These are phyloP conservation scores for Craniophora ligustri DNA, from an alignment of 2,888 invertebrate genomes.

Conservation along the genomic window DNA sequence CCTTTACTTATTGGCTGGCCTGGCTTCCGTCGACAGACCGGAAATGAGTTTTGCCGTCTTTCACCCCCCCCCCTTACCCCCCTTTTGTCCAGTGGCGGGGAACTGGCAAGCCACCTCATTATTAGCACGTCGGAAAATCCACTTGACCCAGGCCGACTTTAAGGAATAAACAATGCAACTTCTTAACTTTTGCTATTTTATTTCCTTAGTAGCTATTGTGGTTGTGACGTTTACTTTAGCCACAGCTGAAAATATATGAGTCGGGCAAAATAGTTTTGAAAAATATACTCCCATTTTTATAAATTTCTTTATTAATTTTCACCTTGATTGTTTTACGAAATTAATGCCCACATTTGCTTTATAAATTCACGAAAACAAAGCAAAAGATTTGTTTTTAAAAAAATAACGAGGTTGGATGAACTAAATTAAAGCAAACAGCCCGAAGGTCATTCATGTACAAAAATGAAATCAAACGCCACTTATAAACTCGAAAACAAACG, in stretches of 20 bases:
- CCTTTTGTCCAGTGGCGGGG: constrained; percentile 57
- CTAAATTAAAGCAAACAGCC: constrained; percentile 42
- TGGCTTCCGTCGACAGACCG: constrained; percentile 78
- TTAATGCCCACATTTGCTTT: constrained; percentile 23
- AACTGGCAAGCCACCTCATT: constrained; percentile 77
- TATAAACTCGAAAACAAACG: constrained; percentile 50
- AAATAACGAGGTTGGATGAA: constrained; percentile 37
- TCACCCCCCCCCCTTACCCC: constrained; percentile 44
- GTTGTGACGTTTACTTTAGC: not conserved
- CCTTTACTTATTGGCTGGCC: constrained; percentile 79
- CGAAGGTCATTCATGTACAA: constrained; percentile 48
- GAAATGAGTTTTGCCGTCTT: constrained; percentile 83
- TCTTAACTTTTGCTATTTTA: constrained; percentile 12
- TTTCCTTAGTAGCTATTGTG: constrained; percentile 3
- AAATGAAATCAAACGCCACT: constrained; percentile 55
- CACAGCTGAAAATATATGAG: constrained; percentile 1
- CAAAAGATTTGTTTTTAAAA: constrained; percentile 25
- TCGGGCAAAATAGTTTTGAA: too few species aligned
- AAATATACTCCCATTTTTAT: too few species aligned
- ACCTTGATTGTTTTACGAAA: constrained; percentile 17
- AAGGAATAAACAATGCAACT: constrained; percentile 49
- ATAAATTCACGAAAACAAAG: constrained; percentile 26
- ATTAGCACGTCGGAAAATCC: constrained; percentile 73
- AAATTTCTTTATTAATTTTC: constrained; percentile 26
- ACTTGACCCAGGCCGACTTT: constrained; percentile 64